These are phyloP conservation scores for Setipinna tenuifilis DNA, from an alignment of 2,797 vertebrate species.

Conservation along the genomic window DNA sequence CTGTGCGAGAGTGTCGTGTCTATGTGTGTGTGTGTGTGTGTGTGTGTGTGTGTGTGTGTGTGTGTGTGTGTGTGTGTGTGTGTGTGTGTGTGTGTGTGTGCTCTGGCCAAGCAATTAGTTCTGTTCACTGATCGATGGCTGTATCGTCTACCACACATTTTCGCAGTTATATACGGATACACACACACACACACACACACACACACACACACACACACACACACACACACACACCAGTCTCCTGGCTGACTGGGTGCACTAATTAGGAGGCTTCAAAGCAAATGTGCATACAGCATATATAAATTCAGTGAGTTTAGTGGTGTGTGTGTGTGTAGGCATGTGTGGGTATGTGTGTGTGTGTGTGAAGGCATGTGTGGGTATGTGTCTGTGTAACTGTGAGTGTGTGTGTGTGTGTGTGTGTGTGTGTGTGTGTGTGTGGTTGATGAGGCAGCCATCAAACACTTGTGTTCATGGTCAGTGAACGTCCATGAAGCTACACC, in stretches of 20 bases:
- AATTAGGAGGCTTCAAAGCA: conserved; percentile 12
- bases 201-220: neutral
- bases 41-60: neutral
- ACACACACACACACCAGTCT: neutral
- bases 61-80: too few relatives aligned
- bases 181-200: neutral
- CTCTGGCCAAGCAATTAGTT: conserved; percentile 10
- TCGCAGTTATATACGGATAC: neutral
- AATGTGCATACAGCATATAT: neutral
- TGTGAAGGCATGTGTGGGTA: neutral
- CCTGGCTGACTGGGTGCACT: neutral
- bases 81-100: neutral
- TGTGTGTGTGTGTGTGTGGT: neutral
- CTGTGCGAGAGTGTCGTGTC: too few relatives aligned
- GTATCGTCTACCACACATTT: neutral
- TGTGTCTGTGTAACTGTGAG: neutral
- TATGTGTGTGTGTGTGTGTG: neutral
- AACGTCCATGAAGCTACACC: neutral
- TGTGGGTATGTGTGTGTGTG: too few relatives aligned
- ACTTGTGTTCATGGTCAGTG: neutral
- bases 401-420: neutral
- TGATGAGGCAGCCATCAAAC: too few relatives aligned
- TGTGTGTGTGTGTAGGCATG: too few relatives aligned
- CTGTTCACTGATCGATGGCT: neutral
- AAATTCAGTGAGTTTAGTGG: neutral